Evolutionary conservation across 2,888 invertebrate genomes (phyloP), one percentile per base, ranked within the genome.

Genomic region (Leuctra nigra): DNA sequence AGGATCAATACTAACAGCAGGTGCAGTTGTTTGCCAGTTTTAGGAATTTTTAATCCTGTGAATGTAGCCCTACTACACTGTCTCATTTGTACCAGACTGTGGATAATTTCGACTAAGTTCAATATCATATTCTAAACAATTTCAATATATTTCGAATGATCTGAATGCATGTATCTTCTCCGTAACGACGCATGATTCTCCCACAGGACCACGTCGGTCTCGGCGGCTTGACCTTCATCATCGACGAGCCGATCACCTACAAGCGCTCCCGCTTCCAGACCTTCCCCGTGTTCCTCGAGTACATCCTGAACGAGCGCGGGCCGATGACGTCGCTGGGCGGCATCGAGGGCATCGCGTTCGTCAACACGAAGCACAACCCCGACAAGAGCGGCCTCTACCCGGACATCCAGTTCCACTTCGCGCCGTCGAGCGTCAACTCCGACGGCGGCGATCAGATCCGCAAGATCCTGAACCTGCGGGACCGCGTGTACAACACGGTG

Each of bases 181-280:
- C n/a, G n/a, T n/a, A n/a, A n/a, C n/a, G n/a, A n/a, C n/a, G n/a
- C n/a, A n/a, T n/a, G n/a, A n/a, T n/a, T n/a, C n/a, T n/a, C n/a
- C n/a, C n/a, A n/a, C n/a, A 93, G 69, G 92, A 93, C 67, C 92
- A 93, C 69, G 87, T 92, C 0, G 91, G 91, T 0, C 73, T 91
- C 1, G 91, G 91, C 1, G 91, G 91, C 0, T 71, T 91, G 1
- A 91, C 91, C 2, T 92, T 91, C 66, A 74, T 90, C 1, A 78
- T 92, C 0, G 84, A 91, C 68, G 84, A 88, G 41, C 88, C 91
- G 0, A 76, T 91, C 1, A 86, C 87, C 0, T 84, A 91, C 59
- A 88, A 83, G 53, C 86, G 85, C 63, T 79, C 79, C 50, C 81
- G 91, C 47, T 90, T 86, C 65, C 88, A 90, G 70, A 85, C 83